Evolutionary conservation across 2,888 invertebrate species (phyloP).

Genomic region (Agonopterix subpropinquella): DNA sequence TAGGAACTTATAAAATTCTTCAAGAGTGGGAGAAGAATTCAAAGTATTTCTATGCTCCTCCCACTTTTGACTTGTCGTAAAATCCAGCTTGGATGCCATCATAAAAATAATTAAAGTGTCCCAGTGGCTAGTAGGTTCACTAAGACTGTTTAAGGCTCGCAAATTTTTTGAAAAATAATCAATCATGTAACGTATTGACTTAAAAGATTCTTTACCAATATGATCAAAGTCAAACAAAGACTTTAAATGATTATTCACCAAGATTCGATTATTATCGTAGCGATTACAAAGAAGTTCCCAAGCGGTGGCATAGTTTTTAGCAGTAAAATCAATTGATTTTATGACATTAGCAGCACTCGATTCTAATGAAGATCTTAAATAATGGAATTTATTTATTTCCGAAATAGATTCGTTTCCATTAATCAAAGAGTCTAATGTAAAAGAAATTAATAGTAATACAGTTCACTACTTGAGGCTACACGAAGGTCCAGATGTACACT

Average conservation of each 20-base stretch:
- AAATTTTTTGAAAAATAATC: constrained; percentile 17
- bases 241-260: constrained; percentile 10
- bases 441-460: too few species aligned
- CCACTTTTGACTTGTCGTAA: too few species aligned
- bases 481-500: too few species aligned
- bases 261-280: constrained; percentile 6
- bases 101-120: too few species aligned
- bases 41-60: too few species aligned
- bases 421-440: constrained; percentile 14
- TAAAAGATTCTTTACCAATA: constrained; percentile 2
- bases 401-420: constrained; percentile 13
- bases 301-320: constrained; percentile 5
- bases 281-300: constrained; percentile 7
- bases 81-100: constrained; percentile 13
- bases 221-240: constrained; percentile 7
- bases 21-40: too few species aligned
- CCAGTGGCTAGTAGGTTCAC: constrained; percentile 13
- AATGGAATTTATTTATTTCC: too few species aligned
- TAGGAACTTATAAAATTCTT: too few species aligned
- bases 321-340: constrained; percentile 2
- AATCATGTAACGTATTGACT: constrained; percentile 4
- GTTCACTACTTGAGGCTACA: too few species aligned
- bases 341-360: constrained; percentile 6
- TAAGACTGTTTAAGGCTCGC: constrained; percentile 17
- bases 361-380: constrained; percentile 13